These are phyloP conservation scores for Syndactyla subalaris DNA, from an alignment of 2,797 vertebrate genomes.

Conservation along the genomic window DNA sequence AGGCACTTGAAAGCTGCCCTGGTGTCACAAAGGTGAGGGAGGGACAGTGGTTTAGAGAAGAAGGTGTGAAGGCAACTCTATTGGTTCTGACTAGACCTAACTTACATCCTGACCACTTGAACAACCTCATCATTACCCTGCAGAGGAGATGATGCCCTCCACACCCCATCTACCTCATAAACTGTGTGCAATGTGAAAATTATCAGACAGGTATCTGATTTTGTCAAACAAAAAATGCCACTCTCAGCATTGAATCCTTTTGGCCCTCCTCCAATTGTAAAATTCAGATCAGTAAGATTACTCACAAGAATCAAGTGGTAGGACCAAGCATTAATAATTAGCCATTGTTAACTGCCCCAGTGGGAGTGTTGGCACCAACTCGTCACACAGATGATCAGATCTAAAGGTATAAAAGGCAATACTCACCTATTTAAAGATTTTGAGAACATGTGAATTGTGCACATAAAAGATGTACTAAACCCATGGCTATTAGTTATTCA, in stretches of 20 bases:
- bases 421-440: background rate
- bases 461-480: background rate
- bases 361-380: background rate
- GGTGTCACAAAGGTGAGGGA: background rate
- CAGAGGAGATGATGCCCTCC: background rate
- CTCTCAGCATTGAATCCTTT: background rate
- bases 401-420: background rate
- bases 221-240: background rate
- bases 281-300: background rate
- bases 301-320: background rate
- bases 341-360: background rate
- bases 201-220: background rate
- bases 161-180: background rate
- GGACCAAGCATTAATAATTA: background rate
- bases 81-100: background rate
- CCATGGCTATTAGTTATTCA: background rate
- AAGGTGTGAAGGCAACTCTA: background rate
- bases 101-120: background rate
- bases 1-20: background rate
- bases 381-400: background rate
- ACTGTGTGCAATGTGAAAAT: background rate
- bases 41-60: background rate
- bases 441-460: background rate
- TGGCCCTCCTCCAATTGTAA: background rate
- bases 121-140: background rate